A percentile compares a stretch with the other conserved stretches of the same genome.
Evolutionary conservation across 2,888 invertebrate species (phyloP).

Genomic region (Agriotes lineatus): DNA sequence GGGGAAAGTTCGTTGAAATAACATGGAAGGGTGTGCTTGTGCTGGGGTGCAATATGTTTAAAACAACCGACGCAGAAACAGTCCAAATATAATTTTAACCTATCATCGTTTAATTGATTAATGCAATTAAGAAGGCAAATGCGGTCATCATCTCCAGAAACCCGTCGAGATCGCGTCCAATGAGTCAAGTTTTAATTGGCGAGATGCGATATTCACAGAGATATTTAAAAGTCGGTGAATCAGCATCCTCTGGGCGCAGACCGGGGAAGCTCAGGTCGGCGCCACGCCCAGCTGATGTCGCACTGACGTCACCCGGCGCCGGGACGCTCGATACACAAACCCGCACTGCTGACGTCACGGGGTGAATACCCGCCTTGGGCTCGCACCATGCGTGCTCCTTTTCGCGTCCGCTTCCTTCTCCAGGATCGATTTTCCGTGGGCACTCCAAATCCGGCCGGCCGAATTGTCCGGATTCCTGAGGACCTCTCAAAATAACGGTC

Average conservation of each 20-base stretch:
- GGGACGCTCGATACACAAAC: constrained; percentile 60
- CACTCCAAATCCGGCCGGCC: background rate
- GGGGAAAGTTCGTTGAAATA: no score
- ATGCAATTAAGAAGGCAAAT: no score
- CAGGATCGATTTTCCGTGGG: constrained; percentile 6
- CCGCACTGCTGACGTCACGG: constrained; percentile 60
- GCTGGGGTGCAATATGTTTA: no score
- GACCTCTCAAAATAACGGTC: background rate
- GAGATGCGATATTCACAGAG: constrained; percentile 26
- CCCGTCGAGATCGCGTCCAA: constrained; percentile 13
- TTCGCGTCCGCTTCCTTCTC: constrained; percentile 16
- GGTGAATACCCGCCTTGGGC: constrained; percentile 57
- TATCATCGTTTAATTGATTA: no score
- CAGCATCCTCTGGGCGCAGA: constrained; percentile 47
- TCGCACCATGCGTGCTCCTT: constrained; percentile 25
- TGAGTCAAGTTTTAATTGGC: constrained; percentile 27
- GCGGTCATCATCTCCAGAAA: no score
- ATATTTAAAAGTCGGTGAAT: constrained; percentile 38
- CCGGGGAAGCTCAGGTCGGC: constrained; percentile 50
- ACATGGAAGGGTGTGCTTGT: no score
- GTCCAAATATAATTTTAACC: no score
- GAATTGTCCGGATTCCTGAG: background rate
- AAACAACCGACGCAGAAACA: no score
- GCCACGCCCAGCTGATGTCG: constrained; percentile 66
- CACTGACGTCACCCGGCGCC: constrained; percentile 64